Evolutionary conservation across 2,888 invertebrate species (phyloP).

Genomic region (Acronicta leporina): DNA sequence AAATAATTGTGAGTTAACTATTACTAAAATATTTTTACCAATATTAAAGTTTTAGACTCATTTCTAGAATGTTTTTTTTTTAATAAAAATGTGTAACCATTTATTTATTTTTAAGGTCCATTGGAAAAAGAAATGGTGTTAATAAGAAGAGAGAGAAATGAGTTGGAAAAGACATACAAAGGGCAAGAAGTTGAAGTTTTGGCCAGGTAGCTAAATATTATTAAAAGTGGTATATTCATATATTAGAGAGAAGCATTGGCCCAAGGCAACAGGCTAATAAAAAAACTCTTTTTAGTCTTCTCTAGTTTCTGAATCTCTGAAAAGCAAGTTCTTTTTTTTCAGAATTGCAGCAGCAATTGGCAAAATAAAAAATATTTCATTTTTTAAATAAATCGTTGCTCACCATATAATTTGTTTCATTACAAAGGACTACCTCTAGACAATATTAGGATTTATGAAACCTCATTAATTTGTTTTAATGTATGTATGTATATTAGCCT

Average conservation of each 20-base stretch:
- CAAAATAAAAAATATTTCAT: constrained; percentile 22
- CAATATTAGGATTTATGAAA: too few species aligned
- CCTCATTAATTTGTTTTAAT: too few species aligned
- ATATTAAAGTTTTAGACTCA: too few species aligned
- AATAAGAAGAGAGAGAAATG: constrained; percentile 47
- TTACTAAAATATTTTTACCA: too few species aligned
- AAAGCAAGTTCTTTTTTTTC: constrained; percentile 20
- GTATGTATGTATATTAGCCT: too few species aligned
- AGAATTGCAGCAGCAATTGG: constrained; percentile 41
- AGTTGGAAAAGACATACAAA: constrained; percentile 57
- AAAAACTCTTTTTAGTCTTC: too few species aligned
- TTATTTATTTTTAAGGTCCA: constrained; percentile 25
- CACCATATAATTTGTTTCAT: constrained; percentile 11
- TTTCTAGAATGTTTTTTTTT: too few species aligned
- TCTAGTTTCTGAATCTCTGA: too few species aligned
- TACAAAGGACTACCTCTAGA: constrained; percentile 4
- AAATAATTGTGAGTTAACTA: too few species aligned
- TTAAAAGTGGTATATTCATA: background rate
- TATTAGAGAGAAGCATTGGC: too few species aligned
- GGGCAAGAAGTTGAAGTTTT: constrained; percentile 45
- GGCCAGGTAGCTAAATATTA: constrained; percentile 24
- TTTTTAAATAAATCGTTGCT: constrained; percentile 43
- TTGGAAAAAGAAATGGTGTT: constrained; percentile 50
- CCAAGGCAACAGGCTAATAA: too few species aligned
- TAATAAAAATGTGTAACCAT: too few species aligned